Percentiles rank a stretch among this genome's conserved stretches.
These are phyloP conservation scores for Lumbricus terrestris DNA, from an alignment of 2,888 invertebrate genomes.

Conservation along the genomic window DNA sequence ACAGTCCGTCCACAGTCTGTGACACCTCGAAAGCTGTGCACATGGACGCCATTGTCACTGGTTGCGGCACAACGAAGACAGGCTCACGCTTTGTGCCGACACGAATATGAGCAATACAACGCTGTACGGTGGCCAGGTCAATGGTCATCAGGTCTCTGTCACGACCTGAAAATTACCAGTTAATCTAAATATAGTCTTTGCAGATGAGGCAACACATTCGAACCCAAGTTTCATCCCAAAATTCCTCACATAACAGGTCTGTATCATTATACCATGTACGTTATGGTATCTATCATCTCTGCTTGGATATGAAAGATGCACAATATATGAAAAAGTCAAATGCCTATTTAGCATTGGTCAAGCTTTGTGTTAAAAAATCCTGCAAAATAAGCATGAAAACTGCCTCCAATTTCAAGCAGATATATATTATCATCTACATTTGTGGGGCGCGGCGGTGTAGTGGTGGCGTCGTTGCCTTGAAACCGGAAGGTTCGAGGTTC, in stretches of 20 bases:
- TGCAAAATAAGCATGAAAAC: neutral
- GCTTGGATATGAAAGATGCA: neutral
- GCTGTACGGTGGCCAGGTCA: slow-evolving; percentile 21
- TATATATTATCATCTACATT: neutral
- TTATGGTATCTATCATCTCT: neutral
- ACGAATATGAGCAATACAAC: slow-evolving; percentile 19
- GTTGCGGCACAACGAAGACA: slow-evolving; percentile 51
- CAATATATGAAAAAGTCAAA: neutral
- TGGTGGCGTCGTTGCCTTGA: no score
- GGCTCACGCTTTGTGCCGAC: neutral
- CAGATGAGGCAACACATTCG: neutral
- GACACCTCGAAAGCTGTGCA: slow-evolving; percentile 59
- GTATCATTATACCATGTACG: neutral
- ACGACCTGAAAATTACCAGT: slow-evolving; percentile 16
- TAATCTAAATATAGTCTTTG: neutral
- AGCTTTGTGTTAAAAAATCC: neutral
- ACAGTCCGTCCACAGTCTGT: slow-evolving; percentile 46
- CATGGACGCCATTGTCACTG: slow-evolving; percentile 50
- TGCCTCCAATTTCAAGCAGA: neutral
- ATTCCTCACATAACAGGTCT: neutral
- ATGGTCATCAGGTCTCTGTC: slow-evolving; percentile 24
- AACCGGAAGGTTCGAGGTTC: no score
- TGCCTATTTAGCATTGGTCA: no score
- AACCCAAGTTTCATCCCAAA: neutral
- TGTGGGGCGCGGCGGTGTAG: no score